Conservation (phyloP, 1,140 invertebrate genomes). For the Caerostris extrusa region DNA sequence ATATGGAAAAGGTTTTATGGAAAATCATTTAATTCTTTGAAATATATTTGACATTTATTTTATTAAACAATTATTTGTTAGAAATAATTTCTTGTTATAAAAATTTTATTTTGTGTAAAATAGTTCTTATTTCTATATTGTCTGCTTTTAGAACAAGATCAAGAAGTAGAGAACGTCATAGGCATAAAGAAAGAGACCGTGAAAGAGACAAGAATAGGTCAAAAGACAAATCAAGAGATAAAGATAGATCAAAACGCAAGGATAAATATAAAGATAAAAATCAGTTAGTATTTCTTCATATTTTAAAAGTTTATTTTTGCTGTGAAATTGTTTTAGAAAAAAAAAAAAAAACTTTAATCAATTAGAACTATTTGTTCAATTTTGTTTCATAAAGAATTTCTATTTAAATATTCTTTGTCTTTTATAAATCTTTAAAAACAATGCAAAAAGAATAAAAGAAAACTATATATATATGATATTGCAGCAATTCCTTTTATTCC, state of each 20-base stretch:
- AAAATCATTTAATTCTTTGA: too few relatives aligned
- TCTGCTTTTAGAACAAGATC: conserved; percentile 69
- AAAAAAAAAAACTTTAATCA: background rate
- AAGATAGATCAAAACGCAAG: conserved; percentile 81
- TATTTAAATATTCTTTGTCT: too few relatives aligned
- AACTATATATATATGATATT: too few relatives aligned
- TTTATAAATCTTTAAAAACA: too few relatives aligned
- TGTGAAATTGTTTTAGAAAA: background rate
- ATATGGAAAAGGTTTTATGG: too few relatives aligned
- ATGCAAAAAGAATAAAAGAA: too few relatives aligned
- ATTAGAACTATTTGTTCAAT: background rate
- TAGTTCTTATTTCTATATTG: background rate
- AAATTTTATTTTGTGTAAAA: too few relatives aligned
- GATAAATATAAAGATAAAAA: conserved; percentile 77
- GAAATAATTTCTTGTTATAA: too few relatives aligned
- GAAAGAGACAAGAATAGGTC: conserved; percentile 44
- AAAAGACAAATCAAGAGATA: conserved; percentile 77
- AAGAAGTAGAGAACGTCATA: conserved; percentile 69
- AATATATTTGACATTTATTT: too few relatives aligned
- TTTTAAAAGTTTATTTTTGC: background rate
- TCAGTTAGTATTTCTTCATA: conserved; percentile 1
- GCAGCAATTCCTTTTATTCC: too few relatives aligned
- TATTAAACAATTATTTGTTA: too few relatives aligned
- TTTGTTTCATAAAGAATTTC: too few relatives aligned
- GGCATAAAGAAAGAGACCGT: conserved; percentile 67